A percentile compares a stretch with the other conserved stretches of the same genome.
Conservation (phyloP, 2,113 vertebrate genomes). For the Albula goreensis region DNA sequence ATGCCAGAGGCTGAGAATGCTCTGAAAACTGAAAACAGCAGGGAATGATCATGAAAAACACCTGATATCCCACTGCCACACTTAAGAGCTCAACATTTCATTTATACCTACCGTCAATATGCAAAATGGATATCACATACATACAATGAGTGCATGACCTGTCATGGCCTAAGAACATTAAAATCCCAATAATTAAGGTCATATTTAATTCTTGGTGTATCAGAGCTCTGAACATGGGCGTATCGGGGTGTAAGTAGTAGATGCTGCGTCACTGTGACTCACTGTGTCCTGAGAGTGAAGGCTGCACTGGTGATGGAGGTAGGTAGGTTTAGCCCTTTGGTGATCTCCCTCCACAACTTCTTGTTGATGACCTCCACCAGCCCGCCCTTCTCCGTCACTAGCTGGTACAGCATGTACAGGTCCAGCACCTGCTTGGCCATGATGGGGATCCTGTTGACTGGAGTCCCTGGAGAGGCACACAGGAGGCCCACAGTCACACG, state of each 20-base stretch:
- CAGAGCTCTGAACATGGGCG: no score
- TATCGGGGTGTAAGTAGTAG: no score
- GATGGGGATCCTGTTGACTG: constrained; percentile 96
- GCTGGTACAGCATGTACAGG: constrained; percentile 91
- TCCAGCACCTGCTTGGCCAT: constrained; percentile 98
- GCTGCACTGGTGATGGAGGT: constrained; percentile 98
- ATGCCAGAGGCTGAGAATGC: not conserved
- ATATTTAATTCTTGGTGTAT: no score
- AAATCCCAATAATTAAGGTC: no score
- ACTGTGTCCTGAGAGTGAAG: constrained; percentile 98
- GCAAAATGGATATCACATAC: no score
- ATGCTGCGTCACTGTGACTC: constrained; percentile 54
- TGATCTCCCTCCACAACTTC: constrained; percentile 97
- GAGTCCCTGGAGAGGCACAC: constrained; percentile 76
- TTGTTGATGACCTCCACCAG: constrained; percentile 98
- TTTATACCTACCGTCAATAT: not conserved
- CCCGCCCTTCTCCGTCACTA: constrained; percentile 96
- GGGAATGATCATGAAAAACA: no score
- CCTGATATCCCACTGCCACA: no score
- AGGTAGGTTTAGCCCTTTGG: constrained; percentile 94
- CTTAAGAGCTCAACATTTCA: not conserved
- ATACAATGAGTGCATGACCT: not conserved
- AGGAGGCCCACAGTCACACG: not conserved
- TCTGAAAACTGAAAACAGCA: no score
- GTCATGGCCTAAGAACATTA: not conserved